Percentiles rank a stretch among this genome's conserved stretches.
phyloP scores from a whole-genome alignment of 2,113 vertebrate species.

The Myotis lucifugus region DNA sequence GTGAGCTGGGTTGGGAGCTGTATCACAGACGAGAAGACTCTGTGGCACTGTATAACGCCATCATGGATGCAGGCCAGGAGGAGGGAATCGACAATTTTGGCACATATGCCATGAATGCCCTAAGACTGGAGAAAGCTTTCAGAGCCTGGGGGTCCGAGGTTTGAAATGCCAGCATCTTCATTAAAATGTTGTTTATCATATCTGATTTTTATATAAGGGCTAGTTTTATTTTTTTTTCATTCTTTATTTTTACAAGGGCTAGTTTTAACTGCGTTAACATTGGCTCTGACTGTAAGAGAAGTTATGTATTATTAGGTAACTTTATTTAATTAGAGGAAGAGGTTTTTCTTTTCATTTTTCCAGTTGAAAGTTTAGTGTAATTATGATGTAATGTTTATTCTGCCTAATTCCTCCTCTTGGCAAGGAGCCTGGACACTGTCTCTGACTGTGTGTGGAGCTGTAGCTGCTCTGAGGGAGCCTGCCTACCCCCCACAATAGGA shows the following conservation, averaged over 20 bases:
- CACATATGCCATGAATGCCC: constrained; percentile 92
- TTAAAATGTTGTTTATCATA: not conserved
- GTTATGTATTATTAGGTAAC: not conserved
- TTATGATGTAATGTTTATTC: not conserved
- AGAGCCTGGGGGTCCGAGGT: constrained; percentile 98
- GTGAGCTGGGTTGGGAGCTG: constrained; percentile 98
- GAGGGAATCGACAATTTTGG: constrained; percentile 96
- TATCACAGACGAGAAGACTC: constrained; percentile 92
- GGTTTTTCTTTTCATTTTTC: not conserved
- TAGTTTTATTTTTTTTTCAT: not conserved
- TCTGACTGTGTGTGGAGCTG: not conserved
- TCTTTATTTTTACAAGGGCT: not conserved
- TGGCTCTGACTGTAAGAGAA: constrained; percentile 26
- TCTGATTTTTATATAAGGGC: constrained; percentile 1
- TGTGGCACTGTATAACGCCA: constrained; percentile 86
- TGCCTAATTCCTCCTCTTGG: not conserved
- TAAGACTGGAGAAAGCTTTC: constrained; percentile 97
- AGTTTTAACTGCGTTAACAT: not conserved
- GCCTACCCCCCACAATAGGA: not conserved
- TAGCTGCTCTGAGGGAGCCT: not conserved
- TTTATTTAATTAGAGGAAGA: not conserved
- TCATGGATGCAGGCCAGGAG: constrained; percentile 94
- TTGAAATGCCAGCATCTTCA: constrained; percentile 45
- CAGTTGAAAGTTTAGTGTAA: not conserved
- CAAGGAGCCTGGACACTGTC: not conserved